phyloP scores from a whole-genome alignment of 2,113 vertebrate species.

The Phoenicopterus ruber region DNA sequence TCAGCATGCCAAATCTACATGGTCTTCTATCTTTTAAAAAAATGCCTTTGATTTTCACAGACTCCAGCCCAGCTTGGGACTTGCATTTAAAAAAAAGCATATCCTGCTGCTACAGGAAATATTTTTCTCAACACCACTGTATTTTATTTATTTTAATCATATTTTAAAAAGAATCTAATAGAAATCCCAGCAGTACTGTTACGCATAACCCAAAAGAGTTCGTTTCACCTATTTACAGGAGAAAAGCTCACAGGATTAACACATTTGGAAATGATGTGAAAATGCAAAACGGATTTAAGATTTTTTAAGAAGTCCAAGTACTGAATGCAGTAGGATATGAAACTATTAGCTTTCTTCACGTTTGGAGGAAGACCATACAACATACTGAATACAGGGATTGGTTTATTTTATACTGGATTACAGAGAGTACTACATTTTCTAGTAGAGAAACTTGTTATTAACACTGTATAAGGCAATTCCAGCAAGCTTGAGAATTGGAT shows the following conservation, averaged over 20 bases:
- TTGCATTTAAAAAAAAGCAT: neutral
- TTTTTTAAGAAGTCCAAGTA: neutral
- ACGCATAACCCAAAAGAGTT: neutral
- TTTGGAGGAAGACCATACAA: neutral
- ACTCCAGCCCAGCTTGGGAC: slow-evolving; percentile 43
- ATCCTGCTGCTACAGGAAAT: slow-evolving; percentile 67
- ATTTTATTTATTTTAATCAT: slow-evolving; percentile 35
- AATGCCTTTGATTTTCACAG: slow-evolving; percentile 62
- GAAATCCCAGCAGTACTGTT: slow-evolving; percentile 6
- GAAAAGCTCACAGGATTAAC: slow-evolving; percentile 31
- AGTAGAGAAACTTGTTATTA: neutral
- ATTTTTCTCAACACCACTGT: slow-evolving; percentile 39
- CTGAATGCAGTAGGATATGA: neutral
- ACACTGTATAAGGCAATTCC: neutral
- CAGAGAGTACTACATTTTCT: neutral
- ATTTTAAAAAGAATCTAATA: neutral
- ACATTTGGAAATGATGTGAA: slow-evolving; percentile 18
- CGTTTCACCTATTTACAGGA: neutral
- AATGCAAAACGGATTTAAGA: neutral
- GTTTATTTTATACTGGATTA: neutral
- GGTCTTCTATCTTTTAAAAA: slow-evolving; percentile 66
- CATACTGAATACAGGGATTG: neutral
- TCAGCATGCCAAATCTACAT: slow-evolving; percentile 58
- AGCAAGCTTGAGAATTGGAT: neutral
- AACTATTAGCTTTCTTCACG: neutral